A percentile compares a stretch with the other conserved stretches of the same genome.
Evolutionary conservation across 2,113 vertebrate species (phyloP).

Genomic region (Alexandromys fortis): DNA sequence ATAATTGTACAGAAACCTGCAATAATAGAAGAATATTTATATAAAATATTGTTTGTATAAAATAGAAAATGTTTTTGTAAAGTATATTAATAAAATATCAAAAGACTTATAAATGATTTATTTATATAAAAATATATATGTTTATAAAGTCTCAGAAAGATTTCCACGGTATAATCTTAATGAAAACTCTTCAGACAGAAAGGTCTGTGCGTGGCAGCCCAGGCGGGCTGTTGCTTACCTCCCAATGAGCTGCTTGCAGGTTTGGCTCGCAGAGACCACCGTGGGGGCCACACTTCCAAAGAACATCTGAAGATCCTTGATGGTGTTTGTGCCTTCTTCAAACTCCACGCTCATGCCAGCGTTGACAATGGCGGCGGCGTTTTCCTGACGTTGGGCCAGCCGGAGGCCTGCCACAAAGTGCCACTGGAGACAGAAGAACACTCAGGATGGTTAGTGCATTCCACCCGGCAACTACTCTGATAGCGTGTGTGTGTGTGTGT

Average conservation of each 20-base stretch:
- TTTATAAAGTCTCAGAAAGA: background rate
- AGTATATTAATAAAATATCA: background rate
- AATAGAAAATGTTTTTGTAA: background rate
- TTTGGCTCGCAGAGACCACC: slow-evolving; percentile 84
- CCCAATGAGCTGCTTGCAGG: slow-evolving; percentile 83
- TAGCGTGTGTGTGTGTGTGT: no score
- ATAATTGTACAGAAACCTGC: background rate
- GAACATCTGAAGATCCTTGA: slow-evolving; percentile 90
- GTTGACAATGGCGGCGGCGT: slow-evolving; percentile 88
- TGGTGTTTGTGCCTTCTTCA: slow-evolving; percentile 83
- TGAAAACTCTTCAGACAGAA: background rate
- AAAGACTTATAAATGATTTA: background rate
- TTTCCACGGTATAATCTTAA: background rate
- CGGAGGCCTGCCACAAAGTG: slow-evolving; percentile 90
- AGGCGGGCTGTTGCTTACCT: slow-evolving; percentile 80
- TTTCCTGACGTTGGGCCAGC: slow-evolving; percentile 90
- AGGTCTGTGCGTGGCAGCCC: background rate
- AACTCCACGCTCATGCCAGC: slow-evolving; percentile 92
- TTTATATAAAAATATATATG: background rate
- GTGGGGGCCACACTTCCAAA: slow-evolving; percentile 88
- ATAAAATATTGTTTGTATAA: background rate
- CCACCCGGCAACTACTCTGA: fast-evolving
- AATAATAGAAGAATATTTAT: slow-evolving; percentile 5
- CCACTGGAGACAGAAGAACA: slow-evolving; percentile 83
- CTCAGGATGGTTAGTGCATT: background rate